Base-by-base conservation (phyloP, 2,113 vertebrate species). In the Lampris incognitus region DNA sequence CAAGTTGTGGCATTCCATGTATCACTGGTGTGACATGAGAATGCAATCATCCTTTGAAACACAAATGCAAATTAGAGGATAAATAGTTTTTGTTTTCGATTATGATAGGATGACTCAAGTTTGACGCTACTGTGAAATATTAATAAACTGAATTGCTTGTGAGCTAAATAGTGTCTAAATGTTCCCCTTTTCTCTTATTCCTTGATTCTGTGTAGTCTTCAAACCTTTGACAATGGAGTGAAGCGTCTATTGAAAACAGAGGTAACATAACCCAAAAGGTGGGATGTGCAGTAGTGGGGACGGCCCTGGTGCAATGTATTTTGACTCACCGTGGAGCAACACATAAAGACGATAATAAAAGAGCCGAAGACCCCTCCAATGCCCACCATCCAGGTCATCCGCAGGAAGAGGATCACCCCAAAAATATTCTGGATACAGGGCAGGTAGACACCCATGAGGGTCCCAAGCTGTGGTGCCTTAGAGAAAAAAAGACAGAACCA, bases 381-480 rank as follows among this genome's bases (percentile, higher is more conserved):
- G 41, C 98, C 98, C 70, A 99, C 98, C 69, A 99, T 96, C 98
- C 98, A 99, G 5, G 98, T 98, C 93, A 99, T 97, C 58, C 97
- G 94, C 81, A 99, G 94, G 89, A 99, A 99, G 73, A 99, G 96
- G 84, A 99, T 99, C 77, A 99, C 98, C 4, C 98, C 98, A 3
- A 99, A 97, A 82, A 99, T 99, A 91, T 99, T 99, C 92, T 99
- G 98, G 87, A 99, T 95, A 77, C 97, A 99, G 0, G 98, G 98
- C 71, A 99, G 87, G 92, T 98, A 99, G 64, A 99, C 97, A 0
- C 98, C 98, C 97, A 99, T 99, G 90, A 99, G 94, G 67, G 98
- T 99, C 83, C 98, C 98, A 94, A 99, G 95, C 69, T 96, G 95
- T 0, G 98, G 96, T 42, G 96, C 97, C 98, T 99, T 83, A 49